Conservation (phyloP, 1,140 invertebrate genomes). For the Hormaphis cornu region DNA sequence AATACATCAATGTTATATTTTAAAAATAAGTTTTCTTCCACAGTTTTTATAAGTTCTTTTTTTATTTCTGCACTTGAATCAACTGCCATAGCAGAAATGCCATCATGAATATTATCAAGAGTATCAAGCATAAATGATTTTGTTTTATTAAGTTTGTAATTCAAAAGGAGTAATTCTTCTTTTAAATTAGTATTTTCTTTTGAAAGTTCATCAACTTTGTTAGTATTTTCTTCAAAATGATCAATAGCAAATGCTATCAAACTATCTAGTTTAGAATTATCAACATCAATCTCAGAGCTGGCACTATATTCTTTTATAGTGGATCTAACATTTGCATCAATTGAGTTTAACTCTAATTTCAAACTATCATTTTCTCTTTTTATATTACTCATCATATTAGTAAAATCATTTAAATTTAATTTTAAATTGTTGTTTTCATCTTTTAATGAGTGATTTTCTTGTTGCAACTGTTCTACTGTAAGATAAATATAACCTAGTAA, state of each 20-base stretch:
- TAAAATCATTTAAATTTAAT: background rate
- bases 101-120: background rate
- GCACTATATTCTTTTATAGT: background rate
- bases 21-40: constrained; percentile 1
- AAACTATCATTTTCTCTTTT: background rate
- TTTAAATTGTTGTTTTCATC: constrained; percentile 25
- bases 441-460: background rate
- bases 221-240: background rate
- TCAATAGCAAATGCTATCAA: constrained; percentile 2
- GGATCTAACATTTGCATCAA: background rate
- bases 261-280: background rate
- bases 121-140: background rate
- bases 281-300: background rate
- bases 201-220: background rate
- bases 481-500: background rate
- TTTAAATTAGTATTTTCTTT: background rate
- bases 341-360: background rate
- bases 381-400: background rate
- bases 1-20: background rate
- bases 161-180: background rate
- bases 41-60: background rate
- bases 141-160: background rate
- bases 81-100: background rate
- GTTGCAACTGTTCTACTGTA: background rate
- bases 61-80: background rate